Evolutionary conservation across 2,797 vertebrate species (phyloP).

Genomic region (Cetoscarus ocellatus): DNA sequence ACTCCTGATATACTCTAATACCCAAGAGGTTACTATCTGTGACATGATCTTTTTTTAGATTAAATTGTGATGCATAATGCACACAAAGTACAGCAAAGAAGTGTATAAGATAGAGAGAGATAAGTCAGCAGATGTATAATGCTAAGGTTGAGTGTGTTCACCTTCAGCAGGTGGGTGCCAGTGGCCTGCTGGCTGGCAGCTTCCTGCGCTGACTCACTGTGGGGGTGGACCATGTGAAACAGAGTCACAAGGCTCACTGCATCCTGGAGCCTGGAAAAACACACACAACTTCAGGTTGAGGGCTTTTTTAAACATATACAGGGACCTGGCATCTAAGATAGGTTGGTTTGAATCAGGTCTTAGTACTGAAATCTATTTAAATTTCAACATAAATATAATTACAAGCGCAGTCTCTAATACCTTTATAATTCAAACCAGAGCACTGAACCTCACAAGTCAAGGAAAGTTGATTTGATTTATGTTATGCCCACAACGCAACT

Average conservation of each 20-base stretch:
- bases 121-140: slow-evolving; percentile 6
- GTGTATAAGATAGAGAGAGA: neutral
- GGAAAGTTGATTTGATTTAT: too few species aligned
- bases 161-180: slow-evolving; percentile 91
- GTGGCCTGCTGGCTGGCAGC: slow-evolving; percentile 83
- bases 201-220: slow-evolving; percentile 88
- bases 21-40: slow-evolving; percentile 7
- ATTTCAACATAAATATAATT: neutral
- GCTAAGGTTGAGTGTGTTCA: slow-evolving; percentile 57
- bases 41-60: slow-evolving; percentile 21
- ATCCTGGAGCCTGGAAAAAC: slow-evolving; percentile 86
- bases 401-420: too few species aligned
- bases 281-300: neutral
- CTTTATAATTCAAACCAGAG: too few species aligned
- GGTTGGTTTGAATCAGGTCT: neutral
- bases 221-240: slow-evolving; percentile 91
- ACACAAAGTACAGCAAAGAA: neutral
- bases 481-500: too few species aligned
- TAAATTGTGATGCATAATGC: slow-evolving; percentile 14
- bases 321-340: neutral
- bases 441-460: too few species aligned
- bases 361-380: neutral
- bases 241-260: slow-evolving; percentile 88
- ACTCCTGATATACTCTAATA: slow-evolving; percentile 38
- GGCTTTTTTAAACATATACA: neutral